Percentiles rank a stretch among this genome's conserved stretches.
phyloP scores from a whole-genome alignment of 2,113 vertebrate genomes.

The Saiga tatarica region DNA sequence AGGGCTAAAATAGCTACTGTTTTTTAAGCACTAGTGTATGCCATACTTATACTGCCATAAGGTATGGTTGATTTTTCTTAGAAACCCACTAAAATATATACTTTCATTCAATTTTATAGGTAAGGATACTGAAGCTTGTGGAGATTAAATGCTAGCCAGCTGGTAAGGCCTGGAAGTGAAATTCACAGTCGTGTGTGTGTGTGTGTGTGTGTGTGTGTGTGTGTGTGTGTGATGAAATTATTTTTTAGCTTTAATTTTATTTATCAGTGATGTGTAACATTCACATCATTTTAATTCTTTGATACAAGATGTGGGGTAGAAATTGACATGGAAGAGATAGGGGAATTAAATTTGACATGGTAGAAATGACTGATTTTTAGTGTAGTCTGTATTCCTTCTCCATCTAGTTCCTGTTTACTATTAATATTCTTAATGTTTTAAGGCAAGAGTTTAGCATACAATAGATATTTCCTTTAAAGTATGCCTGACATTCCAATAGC shows the following conservation, averaged over 20 bases:
- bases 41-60: neutral
- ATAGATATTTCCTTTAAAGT: neutral
- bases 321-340: neutral
- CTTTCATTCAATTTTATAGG: neutral
- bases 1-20: neutral
- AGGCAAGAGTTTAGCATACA: neutral
- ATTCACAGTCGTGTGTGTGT: neutral
- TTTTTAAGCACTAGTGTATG: neutral
- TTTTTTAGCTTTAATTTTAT: neutral
- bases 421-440: neutral
- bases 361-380: neutral
- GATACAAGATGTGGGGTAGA: neutral
- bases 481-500: neutral
- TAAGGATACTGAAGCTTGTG: neutral
- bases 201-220: too few relatives aligned
- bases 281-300: neutral
- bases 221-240: neutral
- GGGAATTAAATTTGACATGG: neutral
- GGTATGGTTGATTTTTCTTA: neutral
- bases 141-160: neutral
- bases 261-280: neutral
- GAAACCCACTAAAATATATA: neutral
- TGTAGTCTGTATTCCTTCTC: neutral
- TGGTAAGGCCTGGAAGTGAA: neutral
- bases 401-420: neutral